Conservation (phyloP, 2,797 vertebrate species). For the Vultur gryphus region DNA sequence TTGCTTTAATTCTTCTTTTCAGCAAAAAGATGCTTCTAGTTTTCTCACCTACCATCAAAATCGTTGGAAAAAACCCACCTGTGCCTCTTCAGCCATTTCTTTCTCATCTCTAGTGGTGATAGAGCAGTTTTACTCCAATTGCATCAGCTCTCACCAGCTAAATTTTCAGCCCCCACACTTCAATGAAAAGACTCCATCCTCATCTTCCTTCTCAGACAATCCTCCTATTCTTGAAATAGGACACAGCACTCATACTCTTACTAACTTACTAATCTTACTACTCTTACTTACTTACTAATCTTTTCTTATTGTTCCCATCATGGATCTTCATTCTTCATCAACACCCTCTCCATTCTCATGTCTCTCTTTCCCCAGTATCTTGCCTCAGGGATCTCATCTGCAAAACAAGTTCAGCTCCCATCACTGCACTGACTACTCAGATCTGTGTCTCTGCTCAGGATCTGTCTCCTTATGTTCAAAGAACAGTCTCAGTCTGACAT, state of each 20-base stretch:
- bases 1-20: not conserved
- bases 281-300: not conserved
- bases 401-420: not conserved
- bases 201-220: not conserved
- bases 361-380: not conserved
- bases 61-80: accelerated
- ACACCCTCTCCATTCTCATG: not conserved
- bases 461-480: not conserved
- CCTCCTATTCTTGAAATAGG: not conserved
- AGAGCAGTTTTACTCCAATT: not conserved
- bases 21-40: not conserved
- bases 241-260: not conserved
- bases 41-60: not conserved
- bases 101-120: not conserved
- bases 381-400: not conserved
- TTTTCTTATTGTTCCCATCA: not conserved
- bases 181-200: not conserved
- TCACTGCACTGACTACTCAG: not conserved
- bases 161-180: not conserved
- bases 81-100: not conserved
- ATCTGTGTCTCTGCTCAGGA: not conserved
- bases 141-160: not conserved
- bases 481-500: not conserved
- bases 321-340: not conserved
- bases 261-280: not conserved